A percentile compares a stretch with the other conserved stretches of the same genome.
Evolutionary conservation across 1,140 invertebrate species (phyloP).

Genomic region (Heliothis subflexa): DNA sequence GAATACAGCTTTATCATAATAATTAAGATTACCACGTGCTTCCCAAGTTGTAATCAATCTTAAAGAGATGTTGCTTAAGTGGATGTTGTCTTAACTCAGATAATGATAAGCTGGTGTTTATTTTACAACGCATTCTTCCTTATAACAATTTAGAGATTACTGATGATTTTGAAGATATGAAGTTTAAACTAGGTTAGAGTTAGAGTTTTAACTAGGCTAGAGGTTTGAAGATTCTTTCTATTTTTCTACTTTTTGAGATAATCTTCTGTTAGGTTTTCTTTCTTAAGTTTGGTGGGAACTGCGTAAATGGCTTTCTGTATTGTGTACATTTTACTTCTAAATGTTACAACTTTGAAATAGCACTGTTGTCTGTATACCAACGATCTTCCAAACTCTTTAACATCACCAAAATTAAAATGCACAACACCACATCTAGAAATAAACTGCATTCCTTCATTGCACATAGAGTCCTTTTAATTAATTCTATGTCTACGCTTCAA

Average conservation of each 20-base stretch:
- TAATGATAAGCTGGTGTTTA: neutral
- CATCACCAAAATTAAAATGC: neutral
- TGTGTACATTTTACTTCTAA: too few species aligned
- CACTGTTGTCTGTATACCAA: neutral
- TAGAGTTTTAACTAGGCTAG: too few species aligned
- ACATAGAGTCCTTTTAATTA: conserved; percentile 2
- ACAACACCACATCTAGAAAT: neutral
- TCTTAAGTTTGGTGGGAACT: too few species aligned
- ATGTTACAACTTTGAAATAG: too few species aligned
- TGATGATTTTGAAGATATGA: neutral
- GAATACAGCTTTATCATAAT: neutral
- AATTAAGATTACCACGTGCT: conserved; percentile 2
- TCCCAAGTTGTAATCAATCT: conserved; percentile 21
- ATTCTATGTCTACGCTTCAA: neutral
- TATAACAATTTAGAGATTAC: neutral
- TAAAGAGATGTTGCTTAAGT: neutral
- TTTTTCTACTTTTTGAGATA: too few species aligned
- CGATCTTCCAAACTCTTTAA: neutral
- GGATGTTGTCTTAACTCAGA: conserved; percentile 12
- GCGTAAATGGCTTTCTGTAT: too few species aligned
- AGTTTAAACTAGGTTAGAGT: too few species aligned
- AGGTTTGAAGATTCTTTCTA: too few species aligned
- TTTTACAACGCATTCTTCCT: neutral
- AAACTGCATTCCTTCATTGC: neutral
- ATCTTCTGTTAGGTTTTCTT: too few species aligned